phyloP scores from a whole-genome alignment of 2,888 invertebrate genomes.

The Copidosoma aretas region DNA sequence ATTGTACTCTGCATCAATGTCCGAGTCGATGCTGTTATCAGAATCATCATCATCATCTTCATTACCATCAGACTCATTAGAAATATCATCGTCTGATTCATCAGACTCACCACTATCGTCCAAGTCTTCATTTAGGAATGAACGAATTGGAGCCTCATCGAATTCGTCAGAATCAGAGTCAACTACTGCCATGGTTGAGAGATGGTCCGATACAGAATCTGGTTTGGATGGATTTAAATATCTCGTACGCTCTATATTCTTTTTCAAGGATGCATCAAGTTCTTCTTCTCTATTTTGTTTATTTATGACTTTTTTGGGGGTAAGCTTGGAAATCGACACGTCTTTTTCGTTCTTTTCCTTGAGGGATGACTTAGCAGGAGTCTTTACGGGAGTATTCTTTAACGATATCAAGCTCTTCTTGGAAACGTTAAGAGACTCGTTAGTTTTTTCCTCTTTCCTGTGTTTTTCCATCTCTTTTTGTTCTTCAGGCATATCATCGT shows the following conservation, averaged over 20 bases:
- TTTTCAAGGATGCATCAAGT: constrained; percentile 18
- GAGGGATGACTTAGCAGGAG: neutral
- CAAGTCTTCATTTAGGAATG: neutral
- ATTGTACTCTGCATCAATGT: constrained; percentile 53
- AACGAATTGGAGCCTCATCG: neutral
- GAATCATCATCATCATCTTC: constrained; percentile 16
- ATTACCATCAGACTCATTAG: neutral
- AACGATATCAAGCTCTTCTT: constrained; percentile 15
- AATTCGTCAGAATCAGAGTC: constrained; percentile 38
- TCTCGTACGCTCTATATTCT: constrained; percentile 23
- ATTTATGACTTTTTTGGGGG: neutral
- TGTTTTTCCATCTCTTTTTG: constrained; percentile 7
- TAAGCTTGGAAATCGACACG: too few species aligned
- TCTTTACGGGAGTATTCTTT: neutral
- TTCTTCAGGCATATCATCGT: constrained; percentile 14
- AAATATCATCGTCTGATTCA: too few species aligned
- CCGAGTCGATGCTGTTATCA: constrained; percentile 47
- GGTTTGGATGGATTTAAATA: constrained; percentile 20
- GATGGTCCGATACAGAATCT: constrained; percentile 8
- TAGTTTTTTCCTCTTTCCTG: neutral
- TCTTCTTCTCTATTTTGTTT: neutral
- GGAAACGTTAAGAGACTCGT: constrained; percentile 22
- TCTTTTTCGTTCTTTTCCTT: neutral
- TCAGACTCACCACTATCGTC: constrained; percentile 1
- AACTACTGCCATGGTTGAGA: constrained; percentile 38